Evolutionary conservation across 2,797 vertebrate genomes (phyloP).

Genomic region (Pteronotus mesoamericanus): DNA sequence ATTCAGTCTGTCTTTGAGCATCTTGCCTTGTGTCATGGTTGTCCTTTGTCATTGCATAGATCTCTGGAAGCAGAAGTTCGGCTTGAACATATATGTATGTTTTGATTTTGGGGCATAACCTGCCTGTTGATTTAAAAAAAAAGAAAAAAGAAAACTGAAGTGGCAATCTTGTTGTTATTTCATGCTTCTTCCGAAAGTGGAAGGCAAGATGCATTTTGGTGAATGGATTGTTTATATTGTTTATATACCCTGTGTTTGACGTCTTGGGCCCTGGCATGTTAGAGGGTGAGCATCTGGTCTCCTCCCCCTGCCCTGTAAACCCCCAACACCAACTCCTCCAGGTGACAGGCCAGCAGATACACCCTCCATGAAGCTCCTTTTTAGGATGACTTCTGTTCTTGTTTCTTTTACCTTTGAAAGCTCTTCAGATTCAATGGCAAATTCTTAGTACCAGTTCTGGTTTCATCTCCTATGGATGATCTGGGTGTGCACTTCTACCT

Average conservation of each 20-base stretch:
- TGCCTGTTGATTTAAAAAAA: neutral
- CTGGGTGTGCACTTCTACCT: neutral
- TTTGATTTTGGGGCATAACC: neutral
- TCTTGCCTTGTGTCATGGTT: neutral
- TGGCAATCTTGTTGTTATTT: slow-evolving; percentile 27
- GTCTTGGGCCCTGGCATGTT: neutral
- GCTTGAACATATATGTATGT: neutral
- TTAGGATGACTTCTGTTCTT: slow-evolving; percentile 5
- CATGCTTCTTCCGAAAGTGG: neutral
- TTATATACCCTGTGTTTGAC: neutral
- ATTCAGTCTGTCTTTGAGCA: neutral
- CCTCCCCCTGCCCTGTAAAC: neutral
- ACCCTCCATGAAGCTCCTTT: neutral
- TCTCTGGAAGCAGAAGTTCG: neutral
- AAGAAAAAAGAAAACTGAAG: neutral
- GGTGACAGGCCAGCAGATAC: neutral
- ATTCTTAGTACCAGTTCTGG: neutral
- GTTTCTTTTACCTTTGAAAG: neutral
- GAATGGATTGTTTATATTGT: neutral
- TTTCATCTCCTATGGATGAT: neutral
- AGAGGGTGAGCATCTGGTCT: neutral
- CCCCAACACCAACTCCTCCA: neutral
- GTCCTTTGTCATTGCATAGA: neutral
- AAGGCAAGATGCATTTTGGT: neutral
- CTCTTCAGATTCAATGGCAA: slow-evolving; percentile 2